Percentiles rank a stretch among this genome's conserved stretches.
Conservation (phyloP, 2,797 vertebrate genomes). For the Melanogrammus aeglefinus region DNA sequence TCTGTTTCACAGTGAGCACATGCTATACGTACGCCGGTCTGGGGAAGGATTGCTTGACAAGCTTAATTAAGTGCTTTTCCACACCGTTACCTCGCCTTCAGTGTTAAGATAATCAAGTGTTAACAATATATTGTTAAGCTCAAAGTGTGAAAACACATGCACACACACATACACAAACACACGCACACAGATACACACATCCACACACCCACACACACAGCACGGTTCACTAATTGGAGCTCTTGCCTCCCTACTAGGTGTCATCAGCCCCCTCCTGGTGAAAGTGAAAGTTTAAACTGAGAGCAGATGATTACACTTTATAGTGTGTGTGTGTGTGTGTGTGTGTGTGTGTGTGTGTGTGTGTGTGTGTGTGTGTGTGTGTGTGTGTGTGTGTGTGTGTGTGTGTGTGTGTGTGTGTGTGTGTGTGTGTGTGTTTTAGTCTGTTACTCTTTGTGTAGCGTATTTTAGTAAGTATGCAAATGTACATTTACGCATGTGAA, state of each 20-base stretch:
- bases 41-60: constrained; percentile 34
- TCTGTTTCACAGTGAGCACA: constrained; percentile 23
- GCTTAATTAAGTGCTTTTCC: constrained; percentile 58
- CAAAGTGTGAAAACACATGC: constrained; percentile 24
- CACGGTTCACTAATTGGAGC: constrained; percentile 73
- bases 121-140: constrained; percentile 58
- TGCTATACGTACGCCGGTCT: constrained; percentile 37
- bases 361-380: constrained; percentile 57
- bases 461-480: background rate
- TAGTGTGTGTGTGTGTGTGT: constrained; percentile 46
- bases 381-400: constrained; percentile 58
- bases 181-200: constrained; percentile 23
- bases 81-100: constrained; percentile 38
- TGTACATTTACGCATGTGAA: constrained; percentile 28
- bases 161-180: constrained; percentile 22
- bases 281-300: constrained; percentile 63
- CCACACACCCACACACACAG: constrained; percentile 38
- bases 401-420: constrained; percentile 58
- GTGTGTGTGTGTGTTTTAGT: constrained; percentile 25
- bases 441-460: background rate
- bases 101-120: constrained; percentile 65
- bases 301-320: constrained; percentile 65
- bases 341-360: constrained; percentile 58
- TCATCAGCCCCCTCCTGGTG: constrained; percentile 72
- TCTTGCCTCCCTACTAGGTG: constrained; percentile 72